phyloP scores from a whole-genome alignment of 2,797 vertebrate genomes.

The Cichlasoma orientale region DNA sequence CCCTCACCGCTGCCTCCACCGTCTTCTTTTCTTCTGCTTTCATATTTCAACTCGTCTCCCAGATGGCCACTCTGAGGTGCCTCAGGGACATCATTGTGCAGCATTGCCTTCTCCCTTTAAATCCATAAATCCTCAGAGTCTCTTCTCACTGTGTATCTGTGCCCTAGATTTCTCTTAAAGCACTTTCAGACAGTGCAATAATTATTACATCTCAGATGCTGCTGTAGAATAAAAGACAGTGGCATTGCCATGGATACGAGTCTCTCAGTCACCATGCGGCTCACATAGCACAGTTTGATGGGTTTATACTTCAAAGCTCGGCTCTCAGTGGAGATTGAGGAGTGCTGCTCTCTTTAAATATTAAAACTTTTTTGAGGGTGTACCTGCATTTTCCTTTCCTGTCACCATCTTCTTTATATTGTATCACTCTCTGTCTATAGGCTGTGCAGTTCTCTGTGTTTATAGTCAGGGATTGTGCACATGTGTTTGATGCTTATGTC shows the following conservation, averaged over 20 bases:
- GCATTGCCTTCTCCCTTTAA: neutral
- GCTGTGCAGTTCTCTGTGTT: neutral
- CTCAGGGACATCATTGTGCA: neutral
- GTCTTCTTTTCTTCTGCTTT: neutral
- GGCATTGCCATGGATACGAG: constrained; percentile 43
- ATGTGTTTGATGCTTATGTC: neutral
- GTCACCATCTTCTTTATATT: neutral
- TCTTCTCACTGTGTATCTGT: neutral
- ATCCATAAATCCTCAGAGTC: neutral
- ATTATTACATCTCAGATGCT: neutral
- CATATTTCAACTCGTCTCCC: neutral
- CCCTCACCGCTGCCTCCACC: neutral
- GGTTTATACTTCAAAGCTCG: neutral
- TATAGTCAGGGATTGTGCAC: neutral
- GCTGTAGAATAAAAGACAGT: constrained; percentile 22
- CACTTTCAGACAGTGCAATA: neutral
- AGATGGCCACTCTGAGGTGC: neutral
- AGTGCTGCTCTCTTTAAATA: neutral
- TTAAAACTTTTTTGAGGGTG: neutral
- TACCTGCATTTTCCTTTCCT: neutral
- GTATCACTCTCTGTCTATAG: neutral
- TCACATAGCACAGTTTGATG: neutral
- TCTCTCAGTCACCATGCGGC: neutral
- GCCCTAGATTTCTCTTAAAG: neutral
- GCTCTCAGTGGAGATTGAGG: neutral